Percentiles rank a stretch among this genome's conserved stretches.
Conservation (phyloP, 2,113 vertebrate species). For the Macrotis lagotis region DNA sequence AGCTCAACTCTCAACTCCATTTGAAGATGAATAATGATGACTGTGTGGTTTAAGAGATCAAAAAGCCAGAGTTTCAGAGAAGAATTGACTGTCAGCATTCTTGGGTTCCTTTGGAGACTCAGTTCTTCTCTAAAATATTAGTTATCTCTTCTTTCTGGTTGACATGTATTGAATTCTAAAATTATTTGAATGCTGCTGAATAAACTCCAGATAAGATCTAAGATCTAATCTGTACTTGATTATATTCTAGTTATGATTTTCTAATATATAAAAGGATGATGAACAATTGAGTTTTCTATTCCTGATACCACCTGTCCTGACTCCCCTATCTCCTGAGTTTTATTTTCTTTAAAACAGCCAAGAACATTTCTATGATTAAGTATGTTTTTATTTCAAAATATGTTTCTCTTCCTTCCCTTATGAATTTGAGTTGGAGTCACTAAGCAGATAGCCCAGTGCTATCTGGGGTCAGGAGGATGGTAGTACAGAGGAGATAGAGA, state of each 20-base stretch:
- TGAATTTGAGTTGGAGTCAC: background rate
- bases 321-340: background rate
- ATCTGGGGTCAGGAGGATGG: background rate
- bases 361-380: background rate
- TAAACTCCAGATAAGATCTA: background rate
- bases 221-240: background rate
- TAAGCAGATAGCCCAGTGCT: background rate
- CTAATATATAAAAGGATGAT: background rate
- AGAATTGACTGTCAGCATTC: background rate
- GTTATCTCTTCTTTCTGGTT: background rate
- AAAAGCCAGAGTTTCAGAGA: background rate
- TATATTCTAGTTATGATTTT: background rate
- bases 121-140: background rate
- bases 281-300: background rate
- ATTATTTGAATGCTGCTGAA: background rate
- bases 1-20: background rate
- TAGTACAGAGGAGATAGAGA: background rate
- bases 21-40: background rate
- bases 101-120: background rate
- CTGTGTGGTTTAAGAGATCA: background rate
- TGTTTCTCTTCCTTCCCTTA: background rate
- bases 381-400: background rate
- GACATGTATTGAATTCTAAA: background rate
- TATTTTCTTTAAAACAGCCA: background rate
- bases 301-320: background rate